Percentiles rank a stretch among this genome's conserved stretches.
Conservation (phyloP, 35 echinoderm and acorn worm genomes). For the Heliocidaris tuberculata region DNA sequence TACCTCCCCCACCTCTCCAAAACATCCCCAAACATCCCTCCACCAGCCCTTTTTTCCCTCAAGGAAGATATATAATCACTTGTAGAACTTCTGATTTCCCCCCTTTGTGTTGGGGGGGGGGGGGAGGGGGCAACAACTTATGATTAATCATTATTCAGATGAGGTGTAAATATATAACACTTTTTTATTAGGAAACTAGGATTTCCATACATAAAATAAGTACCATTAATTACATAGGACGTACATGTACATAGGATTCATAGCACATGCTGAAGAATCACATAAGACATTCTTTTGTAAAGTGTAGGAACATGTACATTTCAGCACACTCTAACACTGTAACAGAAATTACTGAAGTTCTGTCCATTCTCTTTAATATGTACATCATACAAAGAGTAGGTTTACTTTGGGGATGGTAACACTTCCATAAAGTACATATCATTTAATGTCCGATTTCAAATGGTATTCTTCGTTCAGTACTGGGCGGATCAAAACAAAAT, state of each 20-base stretch:
- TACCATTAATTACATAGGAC: too few relatives aligned
- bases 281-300: too few relatives aligned
- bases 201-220: too few relatives aligned
- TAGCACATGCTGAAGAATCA: too few relatives aligned
- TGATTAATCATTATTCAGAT: not conserved
- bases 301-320: not conserved
- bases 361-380: not conserved
- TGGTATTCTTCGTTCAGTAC: not conserved
- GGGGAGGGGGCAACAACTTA: not conserved
- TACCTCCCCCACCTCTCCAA: not conserved
- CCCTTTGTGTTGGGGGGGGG: not conserved
- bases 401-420: not conserved
- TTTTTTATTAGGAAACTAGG: too few relatives aligned
- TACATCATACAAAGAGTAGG: not conserved
- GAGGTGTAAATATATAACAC: not conserved
- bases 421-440: too few relatives aligned
- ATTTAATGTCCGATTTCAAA: too few relatives aligned
- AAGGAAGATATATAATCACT: not conserved
- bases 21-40: not conserved
- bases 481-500: not conserved
- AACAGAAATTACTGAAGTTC: not conserved
- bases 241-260: too few relatives aligned
- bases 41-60: too few relatives aligned
- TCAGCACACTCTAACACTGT: not conserved
- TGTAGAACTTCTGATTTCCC: too few relatives aligned